These are phyloP conservation scores for Osmerus mordax DNA, from an alignment of 2,113 vertebrate genomes.

Conservation along the genomic window DNA sequence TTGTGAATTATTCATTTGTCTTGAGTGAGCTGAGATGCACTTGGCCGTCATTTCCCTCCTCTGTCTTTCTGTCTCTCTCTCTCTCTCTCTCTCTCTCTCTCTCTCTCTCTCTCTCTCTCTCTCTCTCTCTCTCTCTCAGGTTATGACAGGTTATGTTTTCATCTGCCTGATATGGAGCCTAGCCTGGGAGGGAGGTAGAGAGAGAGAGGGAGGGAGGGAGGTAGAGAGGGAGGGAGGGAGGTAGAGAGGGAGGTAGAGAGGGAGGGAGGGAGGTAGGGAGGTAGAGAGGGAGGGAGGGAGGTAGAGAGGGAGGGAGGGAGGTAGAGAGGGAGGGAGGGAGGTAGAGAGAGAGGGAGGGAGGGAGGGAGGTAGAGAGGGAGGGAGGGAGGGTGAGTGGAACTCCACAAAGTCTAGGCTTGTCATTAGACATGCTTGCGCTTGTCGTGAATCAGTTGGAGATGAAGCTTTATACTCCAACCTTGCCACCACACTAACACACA, in stretches of 20 bases:
- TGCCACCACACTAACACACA: neutral
- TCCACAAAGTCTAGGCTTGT: constrained; percentile 50
- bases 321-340: constrained; percentile 3
- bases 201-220: constrained; percentile 5
- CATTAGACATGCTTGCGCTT: constrained; percentile 64
- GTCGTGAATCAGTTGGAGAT: constrained; percentile 65
- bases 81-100: constrained; percentile 19
- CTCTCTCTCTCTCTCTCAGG: constrained; percentile 14
- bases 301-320: constrained; percentile 3
- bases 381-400: constrained; percentile 30
- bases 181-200: constrained; percentile 32
- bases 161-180: constrained; percentile 68
- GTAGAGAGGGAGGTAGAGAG: no score
- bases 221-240: constrained; percentile 3
- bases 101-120: constrained; percentile 13
- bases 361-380: constrained; percentile 10
- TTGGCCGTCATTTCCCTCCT: constrained; percentile 34
- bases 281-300: constrained; percentile 3
- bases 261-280: constrained; percentile 9
- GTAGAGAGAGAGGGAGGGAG: neutral
- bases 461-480: constrained; percentile 35
- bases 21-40: constrained; percentile 70
- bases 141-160: constrained; percentile 78
- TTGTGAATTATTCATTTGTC: constrained; percentile 77
- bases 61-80: constrained; percentile 9